Percentiles rank a stretch among this genome's conserved stretches.
Evolutionary conservation across 1,140 invertebrate species (phyloP).

Genomic region (Macrobrachium nipponense): DNA sequence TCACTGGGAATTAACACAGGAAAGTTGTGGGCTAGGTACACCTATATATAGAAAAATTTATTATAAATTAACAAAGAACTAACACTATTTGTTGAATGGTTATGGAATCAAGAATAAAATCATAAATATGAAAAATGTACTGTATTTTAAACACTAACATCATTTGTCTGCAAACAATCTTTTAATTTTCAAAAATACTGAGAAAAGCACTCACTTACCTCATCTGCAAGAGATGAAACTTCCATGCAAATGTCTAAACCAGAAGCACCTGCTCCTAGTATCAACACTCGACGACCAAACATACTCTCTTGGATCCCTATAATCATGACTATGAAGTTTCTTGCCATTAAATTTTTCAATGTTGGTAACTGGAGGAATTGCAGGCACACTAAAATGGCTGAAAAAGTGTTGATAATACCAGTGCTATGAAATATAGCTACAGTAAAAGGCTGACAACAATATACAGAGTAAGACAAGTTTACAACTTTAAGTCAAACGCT

Average conservation of each 20-base stretch:
- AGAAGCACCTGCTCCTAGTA: conserved; percentile 25
- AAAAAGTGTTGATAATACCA: background rate
- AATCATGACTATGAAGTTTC: conserved; percentile 32
- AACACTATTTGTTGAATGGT: background rate
- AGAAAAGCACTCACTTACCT: conserved; percentile 1
- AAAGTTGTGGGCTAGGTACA: conserved; percentile 38
- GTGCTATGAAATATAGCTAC: background rate
- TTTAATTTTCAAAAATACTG: background rate
- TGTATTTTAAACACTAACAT: no score
- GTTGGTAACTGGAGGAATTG: background rate
- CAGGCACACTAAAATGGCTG: conserved; percentile 32
- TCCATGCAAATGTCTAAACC: conserved; percentile 39
- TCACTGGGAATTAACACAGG: conserved; percentile 26
- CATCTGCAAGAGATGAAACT: conserved; percentile 2
- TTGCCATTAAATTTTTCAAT: conserved; percentile 22
- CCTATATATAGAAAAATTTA: background rate
- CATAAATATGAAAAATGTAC: no score
- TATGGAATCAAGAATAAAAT: background rate
- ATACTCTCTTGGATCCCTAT: conserved; percentile 25
- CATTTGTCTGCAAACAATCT: no score
- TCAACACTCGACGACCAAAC: conserved; percentile 2
- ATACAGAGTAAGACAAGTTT: no score
- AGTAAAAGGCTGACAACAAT: background rate
- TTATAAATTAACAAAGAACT: background rate
- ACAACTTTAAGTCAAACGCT: background rate